phyloP scores from a whole-genome alignment of 2,888 invertebrate genomes.

The Zhuqinia jingwanae region DNA sequence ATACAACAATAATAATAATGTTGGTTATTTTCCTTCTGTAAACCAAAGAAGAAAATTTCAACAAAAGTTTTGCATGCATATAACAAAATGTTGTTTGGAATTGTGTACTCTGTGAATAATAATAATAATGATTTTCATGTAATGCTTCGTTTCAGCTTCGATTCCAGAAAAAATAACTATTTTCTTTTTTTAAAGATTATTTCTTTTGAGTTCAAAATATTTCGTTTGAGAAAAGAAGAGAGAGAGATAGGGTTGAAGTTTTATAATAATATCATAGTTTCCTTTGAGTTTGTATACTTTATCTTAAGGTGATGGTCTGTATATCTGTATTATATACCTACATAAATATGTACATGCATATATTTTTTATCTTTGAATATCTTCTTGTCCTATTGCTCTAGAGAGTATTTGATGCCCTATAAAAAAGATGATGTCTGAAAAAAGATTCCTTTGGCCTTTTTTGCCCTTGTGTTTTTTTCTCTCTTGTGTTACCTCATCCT shows the following conservation, averaged over 20 bases:
- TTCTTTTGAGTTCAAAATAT: too few species aligned
- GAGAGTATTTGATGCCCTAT: conserved; percentile 51
- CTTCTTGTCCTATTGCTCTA: conserved; percentile 13
- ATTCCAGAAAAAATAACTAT: too few species aligned
- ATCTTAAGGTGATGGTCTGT: too few species aligned
- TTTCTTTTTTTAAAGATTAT: too few species aligned
- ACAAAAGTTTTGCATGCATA: background rate
- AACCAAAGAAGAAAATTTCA: background rate
- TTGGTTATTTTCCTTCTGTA: background rate
- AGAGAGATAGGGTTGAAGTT: too few species aligned
- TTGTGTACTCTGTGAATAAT: background rate
- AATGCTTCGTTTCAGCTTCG: too few species aligned
- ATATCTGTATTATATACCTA: too few species aligned
- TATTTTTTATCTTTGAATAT: conserved; percentile 48
- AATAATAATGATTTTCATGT: too few species aligned
- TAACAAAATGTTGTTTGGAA: background rate
- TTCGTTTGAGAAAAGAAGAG: too few species aligned
- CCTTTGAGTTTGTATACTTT: too few species aligned
- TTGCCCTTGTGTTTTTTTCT: conserved; percentile 35
- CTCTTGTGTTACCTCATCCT: conserved; percentile 22
- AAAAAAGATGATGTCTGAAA: too few species aligned
- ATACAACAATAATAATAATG: background rate
- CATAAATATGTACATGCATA: background rate
- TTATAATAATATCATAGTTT: too few species aligned
- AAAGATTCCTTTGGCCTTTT: conserved; percentile 52